Evolutionary conservation across 1,140 invertebrate species (phyloP).

Genomic region (Eriosoma lanigerum): DNA sequence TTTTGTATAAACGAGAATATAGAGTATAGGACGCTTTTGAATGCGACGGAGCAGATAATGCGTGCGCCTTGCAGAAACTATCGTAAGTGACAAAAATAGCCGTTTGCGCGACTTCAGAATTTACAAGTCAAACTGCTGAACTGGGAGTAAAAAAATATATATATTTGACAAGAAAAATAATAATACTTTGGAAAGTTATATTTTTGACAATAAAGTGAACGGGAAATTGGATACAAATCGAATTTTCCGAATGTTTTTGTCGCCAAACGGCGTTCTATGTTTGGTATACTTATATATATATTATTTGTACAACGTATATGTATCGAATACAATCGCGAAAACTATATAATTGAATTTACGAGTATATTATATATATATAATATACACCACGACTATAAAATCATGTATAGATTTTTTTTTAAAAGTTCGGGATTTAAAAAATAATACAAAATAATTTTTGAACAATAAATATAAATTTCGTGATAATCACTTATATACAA

Average conservation of each 20-base stretch:
- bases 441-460: too few relatives aligned
- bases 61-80: not conserved
- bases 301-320: not conserved
- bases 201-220: not conserved
- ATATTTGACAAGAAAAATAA: not conserved
- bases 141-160: not conserved
- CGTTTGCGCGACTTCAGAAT: not conserved
- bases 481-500: too few relatives aligned
- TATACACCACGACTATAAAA: too few relatives aligned
- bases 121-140: slow-evolving; percentile 10
- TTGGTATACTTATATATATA: too few relatives aligned
- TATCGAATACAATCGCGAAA: not conserved
- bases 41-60: not conserved
- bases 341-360: not conserved
- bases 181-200: not conserved
- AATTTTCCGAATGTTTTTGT: slow-evolving; percentile 14
- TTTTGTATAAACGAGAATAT: not conserved
- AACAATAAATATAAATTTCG: too few relatives aligned
- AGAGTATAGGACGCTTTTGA: not conserved
- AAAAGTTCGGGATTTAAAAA: too few relatives aligned
- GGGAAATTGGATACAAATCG: slow-evolving; percentile 25
- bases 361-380: not conserved
- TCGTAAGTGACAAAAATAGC: not conserved
- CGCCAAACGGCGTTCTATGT: not conserved
- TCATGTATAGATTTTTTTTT: too few relatives aligned